phyloP scores from a whole-genome alignment of 2,888 invertebrate genomes.

The Pristionchus maxplancki region DNA sequence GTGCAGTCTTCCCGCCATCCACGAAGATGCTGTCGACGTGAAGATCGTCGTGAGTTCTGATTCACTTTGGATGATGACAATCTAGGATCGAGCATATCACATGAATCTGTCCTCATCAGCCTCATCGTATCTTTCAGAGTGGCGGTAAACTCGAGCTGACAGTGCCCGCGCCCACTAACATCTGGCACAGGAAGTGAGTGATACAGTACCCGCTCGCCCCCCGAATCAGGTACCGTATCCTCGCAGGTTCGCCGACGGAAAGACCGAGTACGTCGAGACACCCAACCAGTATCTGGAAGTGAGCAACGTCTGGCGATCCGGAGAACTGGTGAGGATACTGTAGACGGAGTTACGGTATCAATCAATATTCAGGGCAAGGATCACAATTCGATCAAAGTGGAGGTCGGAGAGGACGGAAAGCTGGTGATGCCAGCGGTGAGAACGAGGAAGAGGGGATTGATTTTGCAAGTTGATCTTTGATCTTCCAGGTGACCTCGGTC shows the following conservation, averaged over 20 bases:
- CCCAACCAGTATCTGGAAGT: slow-evolving; percentile 42
- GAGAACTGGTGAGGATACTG: slow-evolving; percentile 26
- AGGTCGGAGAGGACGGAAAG: slow-evolving; percentile 3
- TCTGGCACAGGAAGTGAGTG: slow-evolving; percentile 45
- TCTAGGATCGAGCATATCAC: background rate
- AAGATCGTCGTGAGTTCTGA: background rate
- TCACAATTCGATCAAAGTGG: background rate
- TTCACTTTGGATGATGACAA: background rate
- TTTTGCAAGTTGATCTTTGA: background rate
- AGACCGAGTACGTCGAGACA: slow-evolving; percentile 26
- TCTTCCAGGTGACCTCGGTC: slow-evolving; percentile 8
- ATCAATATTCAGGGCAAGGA: slow-evolving; percentile 39
- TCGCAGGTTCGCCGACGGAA: background rate
- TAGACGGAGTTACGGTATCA: background rate
- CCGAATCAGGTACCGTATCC: background rate
- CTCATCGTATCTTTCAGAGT: background rate
- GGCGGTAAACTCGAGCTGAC: background rate
- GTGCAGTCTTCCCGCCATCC: slow-evolving; percentile 42
- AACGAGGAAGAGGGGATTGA: no score
- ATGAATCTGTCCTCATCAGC: background rate
- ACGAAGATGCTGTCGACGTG: slow-evolving; percentile 18
- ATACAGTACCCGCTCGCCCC: background rate
- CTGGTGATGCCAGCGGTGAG: slow-evolving; percentile 37
- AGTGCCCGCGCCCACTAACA: slow-evolving; percentile 31
- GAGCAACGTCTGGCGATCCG: slow-evolving; percentile 32